Base-by-base conservation (phyloP, 2,113 vertebrate species). In the Corythornis madagascariensis region DNA sequence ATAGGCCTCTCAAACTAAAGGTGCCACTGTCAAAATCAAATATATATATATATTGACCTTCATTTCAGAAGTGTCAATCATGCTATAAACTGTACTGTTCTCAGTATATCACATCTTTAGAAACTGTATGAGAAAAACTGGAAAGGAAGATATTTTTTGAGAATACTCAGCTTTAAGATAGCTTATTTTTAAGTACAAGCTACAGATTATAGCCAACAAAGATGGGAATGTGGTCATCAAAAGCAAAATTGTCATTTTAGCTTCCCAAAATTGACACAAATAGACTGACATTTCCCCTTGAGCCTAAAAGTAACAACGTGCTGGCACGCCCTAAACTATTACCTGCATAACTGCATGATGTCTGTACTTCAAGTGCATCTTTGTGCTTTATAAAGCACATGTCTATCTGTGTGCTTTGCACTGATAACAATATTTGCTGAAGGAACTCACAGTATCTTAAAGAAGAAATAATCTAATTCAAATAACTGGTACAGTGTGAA, bases 11-110 rank as follows among this genome's bases (percentile, higher is more conserved):
- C 77, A 85, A 82, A 81, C 47, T 53, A 60, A 26, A 84, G 5
- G 28, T 11, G 73, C 33, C 45, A 45, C 88, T 95, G 78, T 83
- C 78, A 89, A 78, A 94, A 91, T 93, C 84, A 94, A 91, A 94
- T 75, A 70, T 18, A 17, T 38, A 38, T 47, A 10, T 47, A 20
- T 79, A 89, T 42, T 88, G 93, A 89, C 45, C 60, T 7, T 22
- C 66, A 67, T 77, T 71, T 83, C 65, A 74, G 70, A 95, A 93
- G 92, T 59, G 55, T 90, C 95, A 93, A 76, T n/a, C 2, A 0
- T 20, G 42, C 26, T 89, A 43, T 73, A 86, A 93, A 83, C 43
- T 90, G 38, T 38, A 10, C 38, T 86, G 31, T 59, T 71, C 66
- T 45, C 26, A 47, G 59, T 43, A 59, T 13, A 65, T 25, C 29